phyloP scores from a whole-genome alignment of 1,140 invertebrate species.

The Yoshiicerus persimilis region DNA sequence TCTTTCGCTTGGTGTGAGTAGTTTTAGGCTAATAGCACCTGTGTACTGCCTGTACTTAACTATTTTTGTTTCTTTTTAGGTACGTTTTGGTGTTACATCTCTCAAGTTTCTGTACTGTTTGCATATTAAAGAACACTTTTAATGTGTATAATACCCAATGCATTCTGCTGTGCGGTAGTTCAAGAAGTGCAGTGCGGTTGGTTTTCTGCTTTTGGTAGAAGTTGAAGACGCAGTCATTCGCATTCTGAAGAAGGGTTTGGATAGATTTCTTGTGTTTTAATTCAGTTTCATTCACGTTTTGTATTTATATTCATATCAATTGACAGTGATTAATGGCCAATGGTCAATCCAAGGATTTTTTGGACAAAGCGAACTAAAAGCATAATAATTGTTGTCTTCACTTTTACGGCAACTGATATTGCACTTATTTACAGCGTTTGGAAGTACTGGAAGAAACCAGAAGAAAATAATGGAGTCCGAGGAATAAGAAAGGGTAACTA shows the following conservation, averaged over 20 bases:
- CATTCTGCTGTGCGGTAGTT: not conserved
- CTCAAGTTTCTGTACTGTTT: too few relatives aligned
- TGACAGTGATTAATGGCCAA: not conserved
- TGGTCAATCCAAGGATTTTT: not conserved
- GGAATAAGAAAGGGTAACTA: not conserved
- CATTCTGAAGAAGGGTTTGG: too few relatives aligned
- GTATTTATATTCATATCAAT: too few relatives aligned
- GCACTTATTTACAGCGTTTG: not conserved
- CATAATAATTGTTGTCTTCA: not conserved
- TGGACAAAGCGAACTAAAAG: not conserved
- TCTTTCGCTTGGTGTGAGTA: not conserved
- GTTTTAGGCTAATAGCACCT: too few relatives aligned
- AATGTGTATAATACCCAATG: not conserved
- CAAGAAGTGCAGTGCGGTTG: too few relatives aligned
- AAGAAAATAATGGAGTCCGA: not conserved
- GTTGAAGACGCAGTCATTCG: too few relatives aligned
- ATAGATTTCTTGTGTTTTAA: too few relatives aligned
- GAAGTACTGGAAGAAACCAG: constrained; percentile 6
- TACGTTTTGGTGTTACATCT: too few relatives aligned
- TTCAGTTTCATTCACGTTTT: too few relatives aligned
- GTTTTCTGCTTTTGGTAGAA: not conserved
- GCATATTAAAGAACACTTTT: not conserved
- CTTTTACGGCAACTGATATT: constrained; percentile 22
- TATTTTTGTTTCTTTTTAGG: too few relatives aligned
- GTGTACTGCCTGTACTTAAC: too few relatives aligned